Evolutionary conservation across 2,797 vertebrate species (phyloP), one percentile per base, ranked within the genome.

Genomic region (Buphagus erythrorhynchus): DNA sequence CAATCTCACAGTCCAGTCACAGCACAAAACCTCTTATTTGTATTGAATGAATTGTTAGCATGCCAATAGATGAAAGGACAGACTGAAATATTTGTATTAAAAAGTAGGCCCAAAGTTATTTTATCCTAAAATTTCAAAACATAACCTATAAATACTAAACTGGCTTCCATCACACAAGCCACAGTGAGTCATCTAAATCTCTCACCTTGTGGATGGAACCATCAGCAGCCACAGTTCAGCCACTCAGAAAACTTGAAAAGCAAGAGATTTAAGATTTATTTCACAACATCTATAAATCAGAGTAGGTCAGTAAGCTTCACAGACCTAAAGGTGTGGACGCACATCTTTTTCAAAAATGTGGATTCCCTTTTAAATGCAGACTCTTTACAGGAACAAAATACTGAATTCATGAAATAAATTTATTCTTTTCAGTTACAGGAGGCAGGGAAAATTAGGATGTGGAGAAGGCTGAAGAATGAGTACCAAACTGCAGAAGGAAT

Each of bases 121-220:
- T 90, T 49, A 77, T 52, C 74, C 38, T 67, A 65, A 80, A 74
- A 81, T 65, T 94, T 88, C 46, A 58, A 86, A 88, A 57, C 21
- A 43, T 63, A 63, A 95, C 61, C 71, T 92, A 65, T 85, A 91
- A 93, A 93, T 83, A 90, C 31, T 94, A 58, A 92, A 75, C 69
- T 72, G 73, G 46, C 20, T 84, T 81, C 69, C 46, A 48, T 48
- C 74, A 58, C 40, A 81, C 24, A 89, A 92, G 46, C 25, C 43
- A 69, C 62, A 88, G 46, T 7, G 33, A 86, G 43, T 40, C 67
- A 92, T 45, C 36, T 94, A 54, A 73, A 76, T 86, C 69, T 94
- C 69, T 79, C 67, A 84, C 6, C 20, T 51, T 54, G 22, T 66
- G 62, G 55, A 78, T 62, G 62, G 73, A 90, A 62, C 62, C 54